phyloP scores from a whole-genome alignment of 2,888 invertebrate genomes.

The Dromius quadrimaculatus region DNA sequence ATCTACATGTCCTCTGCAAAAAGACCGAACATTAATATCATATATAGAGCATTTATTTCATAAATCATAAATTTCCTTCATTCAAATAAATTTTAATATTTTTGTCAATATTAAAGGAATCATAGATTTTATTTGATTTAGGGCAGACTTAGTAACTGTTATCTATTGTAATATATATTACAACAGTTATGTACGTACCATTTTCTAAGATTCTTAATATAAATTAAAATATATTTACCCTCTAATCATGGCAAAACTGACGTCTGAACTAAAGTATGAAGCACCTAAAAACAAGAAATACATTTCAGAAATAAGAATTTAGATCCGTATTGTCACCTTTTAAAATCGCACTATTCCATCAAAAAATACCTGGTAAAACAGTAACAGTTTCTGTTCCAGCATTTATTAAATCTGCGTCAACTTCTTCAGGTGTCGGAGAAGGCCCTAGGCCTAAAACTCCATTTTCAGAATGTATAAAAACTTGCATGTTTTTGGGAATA shows the following conservation, averaged over 20 bases:
- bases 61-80: no score
- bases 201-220: no score
- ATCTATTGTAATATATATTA: no score
- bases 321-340: no score
- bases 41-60: conserved; percentile 27
- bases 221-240: conserved; percentile 71
- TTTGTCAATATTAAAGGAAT: no score
- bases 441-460: conserved; percentile 97
- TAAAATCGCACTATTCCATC: no score
- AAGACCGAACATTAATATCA: conserved; percentile 18
- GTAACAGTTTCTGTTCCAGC: conserved; percentile 99
- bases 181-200: no score
- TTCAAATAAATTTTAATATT: no score
- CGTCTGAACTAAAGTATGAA: conserved; percentile 94
- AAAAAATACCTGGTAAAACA: conserved; percentile 78
- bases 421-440: conserved; percentile 84
- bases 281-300: conserved; percentile 66
- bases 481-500: conserved; percentile 86
- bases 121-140: no score
- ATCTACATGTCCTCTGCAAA: conserved; percentile 88
- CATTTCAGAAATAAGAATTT: no score
- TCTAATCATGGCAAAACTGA: conserved; percentile 98
- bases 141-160: no score
- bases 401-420: conserved; percentile 97
- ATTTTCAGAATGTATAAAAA: conserved; percentile 96